phyloP scores from a whole-genome alignment of 2,113 vertebrate species.

The Corythaixoides concolor region DNA sequence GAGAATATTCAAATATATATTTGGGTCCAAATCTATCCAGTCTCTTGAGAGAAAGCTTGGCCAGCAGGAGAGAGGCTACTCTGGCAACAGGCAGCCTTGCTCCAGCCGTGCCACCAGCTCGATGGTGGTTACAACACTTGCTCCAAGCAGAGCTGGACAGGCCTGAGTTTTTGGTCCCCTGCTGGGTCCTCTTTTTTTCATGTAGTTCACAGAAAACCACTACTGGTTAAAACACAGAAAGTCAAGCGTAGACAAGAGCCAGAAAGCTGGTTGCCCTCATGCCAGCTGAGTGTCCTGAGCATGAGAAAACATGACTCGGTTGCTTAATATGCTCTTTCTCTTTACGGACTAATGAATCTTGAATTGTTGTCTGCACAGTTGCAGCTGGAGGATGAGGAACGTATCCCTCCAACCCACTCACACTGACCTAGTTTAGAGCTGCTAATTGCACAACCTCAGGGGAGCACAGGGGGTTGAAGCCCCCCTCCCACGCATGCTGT shows the following conservation, averaged over 20 bases:
- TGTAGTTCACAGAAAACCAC: not conserved
- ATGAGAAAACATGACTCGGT: not conserved
- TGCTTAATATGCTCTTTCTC: not conserved
- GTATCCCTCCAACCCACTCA: constrained; percentile 3
- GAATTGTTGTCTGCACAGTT: not conserved
- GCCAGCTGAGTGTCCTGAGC: not conserved
- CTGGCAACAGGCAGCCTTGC: not conserved
- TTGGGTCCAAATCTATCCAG: not conserved
- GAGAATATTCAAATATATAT: not conserved
- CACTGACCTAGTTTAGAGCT: constrained; percentile 15
- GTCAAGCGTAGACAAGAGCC: not conserved
- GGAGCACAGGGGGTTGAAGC: not conserved
- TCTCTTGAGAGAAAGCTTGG: not conserved
- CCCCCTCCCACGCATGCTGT: not conserved
- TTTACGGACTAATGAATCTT: not conserved
- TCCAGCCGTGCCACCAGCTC: not conserved
- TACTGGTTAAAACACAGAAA: not conserved
- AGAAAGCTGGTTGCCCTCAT: not conserved
- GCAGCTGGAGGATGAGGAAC: not conserved
- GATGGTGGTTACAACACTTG: not conserved
- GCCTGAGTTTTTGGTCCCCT: not conserved
- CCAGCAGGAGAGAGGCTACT: not conserved
- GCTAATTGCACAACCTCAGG: not conserved
- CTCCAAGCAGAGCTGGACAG: not conserved
- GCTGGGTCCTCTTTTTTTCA: not conserved